phyloP scores from a whole-genome alignment of 2,113 vertebrate species.

The Misgurnus mizolepis region DNA sequence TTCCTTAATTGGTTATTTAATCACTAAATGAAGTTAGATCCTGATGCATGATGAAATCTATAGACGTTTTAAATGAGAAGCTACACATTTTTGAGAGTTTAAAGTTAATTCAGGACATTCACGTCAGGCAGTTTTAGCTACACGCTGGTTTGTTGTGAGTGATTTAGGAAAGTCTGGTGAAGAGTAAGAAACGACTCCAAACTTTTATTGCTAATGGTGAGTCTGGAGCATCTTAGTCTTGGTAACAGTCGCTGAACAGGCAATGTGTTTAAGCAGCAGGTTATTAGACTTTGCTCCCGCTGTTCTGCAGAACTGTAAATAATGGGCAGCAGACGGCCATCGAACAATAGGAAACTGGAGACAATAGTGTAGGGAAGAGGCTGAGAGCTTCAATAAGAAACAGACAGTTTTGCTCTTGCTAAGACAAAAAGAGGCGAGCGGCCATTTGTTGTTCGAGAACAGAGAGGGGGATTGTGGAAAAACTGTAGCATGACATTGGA shows the following conservation, averaged over 20 bases:
- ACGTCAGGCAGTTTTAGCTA: not conserved
- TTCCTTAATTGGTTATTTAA: slow-evolving; percentile 48
- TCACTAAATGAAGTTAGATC: slow-evolving; percentile 26
- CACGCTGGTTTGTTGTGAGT: not conserved
- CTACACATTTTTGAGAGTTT: no score
- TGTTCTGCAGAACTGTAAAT: slow-evolving; percentile 42
- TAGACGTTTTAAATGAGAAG: no score
- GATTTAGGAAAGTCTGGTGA: not conserved
- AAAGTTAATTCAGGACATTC: no score
- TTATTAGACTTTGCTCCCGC: slow-evolving; percentile 31
- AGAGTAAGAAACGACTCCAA: not conserved
- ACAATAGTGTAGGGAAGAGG: slow-evolving; percentile 45
- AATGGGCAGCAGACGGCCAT: slow-evolving; percentile 28
- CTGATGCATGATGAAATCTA: not conserved
- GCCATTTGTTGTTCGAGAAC: slow-evolving; percentile 51
- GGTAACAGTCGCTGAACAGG: not conserved
- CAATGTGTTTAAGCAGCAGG: not conserved
- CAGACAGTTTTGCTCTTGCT: slow-evolving; percentile 50
- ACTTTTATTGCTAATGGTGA: not conserved
- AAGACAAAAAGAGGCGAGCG: slow-evolving; percentile 54
- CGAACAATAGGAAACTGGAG: slow-evolving; percentile 38
- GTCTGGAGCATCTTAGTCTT: slow-evolving; percentile 4
- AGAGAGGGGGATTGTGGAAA: slow-evolving; percentile 51
- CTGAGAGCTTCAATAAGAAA: slow-evolving; percentile 51
- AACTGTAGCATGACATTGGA: slow-evolving; percentile 54